Evolutionary conservation across 2,888 invertebrate species (phyloP).

Genomic region (Pachydiplax longipennis): DNA sequence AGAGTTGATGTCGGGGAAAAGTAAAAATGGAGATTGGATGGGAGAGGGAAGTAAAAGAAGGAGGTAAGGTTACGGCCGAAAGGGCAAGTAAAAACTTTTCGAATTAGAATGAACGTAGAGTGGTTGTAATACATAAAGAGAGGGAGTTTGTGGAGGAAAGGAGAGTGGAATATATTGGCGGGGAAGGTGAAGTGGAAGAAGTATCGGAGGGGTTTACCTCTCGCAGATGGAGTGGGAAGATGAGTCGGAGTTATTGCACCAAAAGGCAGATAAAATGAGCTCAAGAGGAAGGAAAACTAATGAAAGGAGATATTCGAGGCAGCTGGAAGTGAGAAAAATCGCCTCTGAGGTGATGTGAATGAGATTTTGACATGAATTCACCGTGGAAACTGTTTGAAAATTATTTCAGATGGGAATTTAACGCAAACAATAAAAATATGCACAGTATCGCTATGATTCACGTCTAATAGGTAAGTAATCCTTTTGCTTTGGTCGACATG

Average conservation of each 20-base stretch:
- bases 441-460: too few relatives aligned
- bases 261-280: neutral
- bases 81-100: neutral
- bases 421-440: neutral
- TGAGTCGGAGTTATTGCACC: neutral
- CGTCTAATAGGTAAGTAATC: too few relatives aligned
- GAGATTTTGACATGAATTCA: neutral
- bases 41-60: neutral
- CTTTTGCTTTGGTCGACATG: too few relatives aligned
- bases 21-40: neutral
- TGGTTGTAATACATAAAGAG: neutral
- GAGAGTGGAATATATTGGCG: neutral
- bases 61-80: neutral
- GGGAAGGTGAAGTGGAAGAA: neutral
- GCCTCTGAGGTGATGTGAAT: neutral
- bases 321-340: neutral
- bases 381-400: neutral
- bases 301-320: neutral
- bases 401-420: neutral
- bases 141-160: neutral
- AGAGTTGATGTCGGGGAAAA: neutral
- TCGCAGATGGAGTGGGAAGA: neutral
- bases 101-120: slow-evolving; percentile 12
- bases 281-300: neutral
- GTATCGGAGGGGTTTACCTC: neutral